Conservation (phyloP, 2,888 invertebrate genomes). For the Nephrotoma appendiculata region DNA sequence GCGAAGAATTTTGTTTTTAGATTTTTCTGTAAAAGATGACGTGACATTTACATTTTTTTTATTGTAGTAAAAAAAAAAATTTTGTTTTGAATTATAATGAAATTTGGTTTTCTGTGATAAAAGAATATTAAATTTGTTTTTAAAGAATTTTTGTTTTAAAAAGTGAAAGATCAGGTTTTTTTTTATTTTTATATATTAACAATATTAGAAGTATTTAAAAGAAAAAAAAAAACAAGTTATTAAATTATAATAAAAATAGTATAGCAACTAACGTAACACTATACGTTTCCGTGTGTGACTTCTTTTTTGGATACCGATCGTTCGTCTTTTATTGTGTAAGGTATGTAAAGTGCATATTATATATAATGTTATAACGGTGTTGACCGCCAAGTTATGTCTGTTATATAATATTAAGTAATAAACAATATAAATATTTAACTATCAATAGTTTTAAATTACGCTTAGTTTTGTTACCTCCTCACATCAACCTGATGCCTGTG, state of each 20-base stretch:
- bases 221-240: not conserved
- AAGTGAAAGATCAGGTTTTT: slow-evolving; percentile 4
- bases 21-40: not conserved
- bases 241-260: not conserved
- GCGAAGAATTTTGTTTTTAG: not conserved
- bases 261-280: not conserved
- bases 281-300: not conserved
- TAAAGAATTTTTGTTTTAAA: not conserved
- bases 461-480: not conserved
- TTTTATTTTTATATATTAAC: not conserved
- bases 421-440: not conserved
- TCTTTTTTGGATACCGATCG: not conserved
- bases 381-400: not conserved
- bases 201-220: not conserved
- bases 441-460: not conserved
- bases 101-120: not conserved
- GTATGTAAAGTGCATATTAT: not conserved
- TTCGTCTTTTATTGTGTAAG: not conserved
- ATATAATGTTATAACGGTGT: not conserved
- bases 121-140: not conserved
- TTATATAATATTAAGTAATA: not conserved
- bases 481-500: not conserved
- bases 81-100: not conserved
- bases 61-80: not conserved
- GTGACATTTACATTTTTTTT: not conserved